These are phyloP conservation scores for Phrynocephalus guinanensis DNA, from an alignment of 2,797 vertebrate species.

Conservation along the genomic window DNA sequence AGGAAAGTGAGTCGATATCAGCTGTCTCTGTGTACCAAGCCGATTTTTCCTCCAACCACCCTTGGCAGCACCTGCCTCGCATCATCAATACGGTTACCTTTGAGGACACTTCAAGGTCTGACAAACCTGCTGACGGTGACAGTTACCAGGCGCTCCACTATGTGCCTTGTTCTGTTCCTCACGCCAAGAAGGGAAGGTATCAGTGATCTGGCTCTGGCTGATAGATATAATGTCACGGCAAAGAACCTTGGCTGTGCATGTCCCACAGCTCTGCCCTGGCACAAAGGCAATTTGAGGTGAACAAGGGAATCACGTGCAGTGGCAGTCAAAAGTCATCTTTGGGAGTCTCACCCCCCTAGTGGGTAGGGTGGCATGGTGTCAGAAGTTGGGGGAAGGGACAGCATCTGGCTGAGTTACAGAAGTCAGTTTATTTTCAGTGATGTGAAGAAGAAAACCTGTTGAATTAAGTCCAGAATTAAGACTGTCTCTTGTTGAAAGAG, in stretches of 20 bases:
- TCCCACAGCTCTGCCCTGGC: background rate
- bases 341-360: fast-evolving
- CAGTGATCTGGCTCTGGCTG: background rate
- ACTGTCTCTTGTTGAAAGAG: too few relatives aligned
- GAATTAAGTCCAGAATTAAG: too few relatives aligned
- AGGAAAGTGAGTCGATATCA: background rate
- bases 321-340: background rate
- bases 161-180: constrained; percentile 9
- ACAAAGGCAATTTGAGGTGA: background rate
- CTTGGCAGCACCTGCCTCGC: background rate
- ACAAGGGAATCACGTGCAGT: background rate
- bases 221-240: background rate
- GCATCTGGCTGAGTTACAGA: constrained; percentile 62
- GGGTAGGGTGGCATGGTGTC: constrained; percentile 32
- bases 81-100: background rate
- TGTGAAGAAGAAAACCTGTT: too few relatives aligned
- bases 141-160: constrained; percentile 28
- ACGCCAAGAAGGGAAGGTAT: constrained; percentile 14
- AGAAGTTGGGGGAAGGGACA: constrained; percentile 38
- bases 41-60: constrained; percentile 20
- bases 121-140: constrained; percentile 30
- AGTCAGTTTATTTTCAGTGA: constrained; percentile 28
- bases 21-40: background rate
- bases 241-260: background rate
- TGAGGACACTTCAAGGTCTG: constrained; percentile 64